Conservation (phyloP, 1,140 invertebrate genomes). For the Zaprionus capensis region DNA sequence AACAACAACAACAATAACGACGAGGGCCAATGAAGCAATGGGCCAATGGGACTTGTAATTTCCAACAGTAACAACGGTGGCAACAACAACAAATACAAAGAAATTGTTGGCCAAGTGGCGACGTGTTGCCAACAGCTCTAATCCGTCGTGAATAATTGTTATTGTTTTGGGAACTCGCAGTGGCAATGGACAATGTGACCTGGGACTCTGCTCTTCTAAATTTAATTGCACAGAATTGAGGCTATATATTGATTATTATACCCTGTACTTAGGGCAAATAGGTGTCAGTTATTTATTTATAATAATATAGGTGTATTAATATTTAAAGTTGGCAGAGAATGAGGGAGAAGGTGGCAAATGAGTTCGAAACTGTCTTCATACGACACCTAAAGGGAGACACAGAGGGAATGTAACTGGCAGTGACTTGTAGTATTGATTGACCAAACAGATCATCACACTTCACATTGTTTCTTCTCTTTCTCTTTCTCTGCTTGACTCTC, state of each 20-base stretch:
- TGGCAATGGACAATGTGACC: not conserved
- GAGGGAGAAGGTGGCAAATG: too few relatives aligned
- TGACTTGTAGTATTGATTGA: too few relatives aligned
- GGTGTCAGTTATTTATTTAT: too few relatives aligned
- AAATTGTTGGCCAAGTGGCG: constrained; percentile 65
- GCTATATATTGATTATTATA: constrained; percentile 8
- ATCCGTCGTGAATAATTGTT: constrained; percentile 82
- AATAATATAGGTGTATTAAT: too few relatives aligned
- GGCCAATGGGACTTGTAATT: constrained; percentile 74
- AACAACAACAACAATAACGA: constrained; percentile 39
- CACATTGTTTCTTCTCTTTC: fast-evolving
- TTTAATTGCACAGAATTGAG: constrained; percentile 64
- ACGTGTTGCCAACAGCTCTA: constrained; percentile 75
- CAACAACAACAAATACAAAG: constrained; percentile 30
- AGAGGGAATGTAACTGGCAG: too few relatives aligned
- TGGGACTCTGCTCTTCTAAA: constrained; percentile 53
- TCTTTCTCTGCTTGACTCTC: too few relatives aligned
- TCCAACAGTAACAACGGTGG: constrained; percentile 45
- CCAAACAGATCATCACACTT: too few relatives aligned
- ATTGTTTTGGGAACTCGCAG: constrained; percentile 60
- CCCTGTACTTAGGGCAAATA: not conserved
- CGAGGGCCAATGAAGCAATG: constrained; percentile 32
- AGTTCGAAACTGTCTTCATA: too few relatives aligned
- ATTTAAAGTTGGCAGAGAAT: too few relatives aligned
- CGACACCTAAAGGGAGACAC: too few relatives aligned